phyloP scores from a whole-genome alignment of 2,113 vertebrate species.

The Rhinolophus sinicus region DNA sequence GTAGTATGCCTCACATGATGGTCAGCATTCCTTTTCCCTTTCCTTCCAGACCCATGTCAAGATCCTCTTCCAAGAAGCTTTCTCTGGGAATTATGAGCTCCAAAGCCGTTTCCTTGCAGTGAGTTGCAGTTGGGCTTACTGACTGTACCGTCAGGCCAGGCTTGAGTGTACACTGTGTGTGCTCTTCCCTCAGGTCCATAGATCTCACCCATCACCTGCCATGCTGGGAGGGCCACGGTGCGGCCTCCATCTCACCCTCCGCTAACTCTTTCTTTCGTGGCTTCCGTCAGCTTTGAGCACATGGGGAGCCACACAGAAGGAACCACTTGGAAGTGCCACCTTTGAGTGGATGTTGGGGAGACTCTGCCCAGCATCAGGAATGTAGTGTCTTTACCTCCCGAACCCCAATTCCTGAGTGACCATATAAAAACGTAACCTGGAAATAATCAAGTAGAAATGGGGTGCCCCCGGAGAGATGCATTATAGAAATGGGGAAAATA shows the following conservation, averaged over 20 bases:
- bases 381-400: neutral
- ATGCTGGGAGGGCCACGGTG: fast-evolving
- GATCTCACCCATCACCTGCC: neutral
- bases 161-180: neutral
- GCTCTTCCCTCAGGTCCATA: fast-evolving
- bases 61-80: neutral
- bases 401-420: neutral
- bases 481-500: neutral
- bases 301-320: neutral
- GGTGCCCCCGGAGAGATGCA: neutral
- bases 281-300: neutral
- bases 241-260: neutral
- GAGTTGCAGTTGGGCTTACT: too few relatives aligned
- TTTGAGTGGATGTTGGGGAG: fast-evolving
- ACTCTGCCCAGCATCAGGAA: neutral
- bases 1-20: neutral
- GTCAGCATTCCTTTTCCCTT: neutral
- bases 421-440: neutral
- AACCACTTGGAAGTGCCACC: fast-evolving
- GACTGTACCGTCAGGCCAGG: fast-evolving
- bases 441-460: neutral
- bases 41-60: neutral
- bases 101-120: neutral
- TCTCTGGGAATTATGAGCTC: neutral
- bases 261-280: neutral